Base-by-base conservation (phyloP, 2,113 vertebrate species). In the Eulemur rufifrons region DNA sequence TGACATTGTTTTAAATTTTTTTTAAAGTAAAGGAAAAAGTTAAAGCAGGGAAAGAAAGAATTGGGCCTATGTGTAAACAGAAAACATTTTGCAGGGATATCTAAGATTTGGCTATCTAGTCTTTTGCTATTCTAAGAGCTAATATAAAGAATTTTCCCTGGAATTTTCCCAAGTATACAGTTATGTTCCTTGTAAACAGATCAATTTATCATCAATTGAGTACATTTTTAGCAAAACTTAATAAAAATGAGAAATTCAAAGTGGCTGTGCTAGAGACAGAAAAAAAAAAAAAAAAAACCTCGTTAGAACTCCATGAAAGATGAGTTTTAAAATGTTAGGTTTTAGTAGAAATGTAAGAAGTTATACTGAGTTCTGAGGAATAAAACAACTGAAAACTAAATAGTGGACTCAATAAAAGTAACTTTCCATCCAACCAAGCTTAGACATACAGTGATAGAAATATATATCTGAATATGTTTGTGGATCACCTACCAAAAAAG, bases 231-330 rank as follows among this genome's bases (percentile, higher is more conserved):
- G 88, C 63, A 52, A 69, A 87, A 32, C 56, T 37, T 95, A 87
- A 77, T 77, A 78, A 84, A 71, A 91, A 29, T 76, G 64, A 87
- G 95, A 91, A 78, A 61, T 92, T 83, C 85, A 8, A 74, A 45
- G 71, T 74, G 39, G 39, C 45, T 29, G 69, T 76, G 3, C 37
- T 45, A 7, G 34, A 56, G 39, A 50, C 9, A n/a, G 52, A 15
- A 21, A 4, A 14, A 18, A 42, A 47, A 32, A 37, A 61, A 20
- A 21, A 4, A 12, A 17, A 42, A 47, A 32, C 54, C 37, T 78
- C 32, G 63, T 73, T 21, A 71, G 21, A 73, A 56, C 42, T 68
- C 45, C 7, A 42, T 73, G 83, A 85, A 91, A 78, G 25, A 77
- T 29, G 14, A 93, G 11, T 50, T 94, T 92, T 89, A 76, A 96